Conservation (phyloP, 2,888 invertebrate genomes). For the Pheosia tremula region DNA sequence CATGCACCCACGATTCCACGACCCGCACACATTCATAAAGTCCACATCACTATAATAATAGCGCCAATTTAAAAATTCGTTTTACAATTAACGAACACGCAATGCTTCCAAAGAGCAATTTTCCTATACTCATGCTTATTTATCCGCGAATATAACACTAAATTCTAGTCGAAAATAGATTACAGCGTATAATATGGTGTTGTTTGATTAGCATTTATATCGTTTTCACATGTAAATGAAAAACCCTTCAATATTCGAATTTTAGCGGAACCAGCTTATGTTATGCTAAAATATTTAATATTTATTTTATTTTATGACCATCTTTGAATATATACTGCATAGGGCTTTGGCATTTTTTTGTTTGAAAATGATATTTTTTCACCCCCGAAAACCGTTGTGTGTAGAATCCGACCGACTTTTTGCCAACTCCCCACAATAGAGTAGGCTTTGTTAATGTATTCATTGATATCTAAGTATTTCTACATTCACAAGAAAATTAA, state of each 20-base stretch:
- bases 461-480: not conserved
- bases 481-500: not conserved
- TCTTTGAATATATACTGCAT: not conserved
- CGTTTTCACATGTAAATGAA: conserved; percentile 26
- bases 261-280: conserved; percentile 25
- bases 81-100: not conserved
- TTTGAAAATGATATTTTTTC: not conserved
- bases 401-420: too few species aligned
- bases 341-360: not conserved
- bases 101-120: not conserved
- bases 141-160: not conserved
- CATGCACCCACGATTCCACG: conserved; percentile 16
- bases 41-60: not conserved
- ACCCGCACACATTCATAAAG: conserved; percentile 4
- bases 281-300: conserved; percentile 27
- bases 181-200: conserved; percentile 7
- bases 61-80: not conserved
- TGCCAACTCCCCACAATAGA: not conserved
- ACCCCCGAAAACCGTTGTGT: too few species aligned
- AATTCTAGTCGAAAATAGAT: conserved; percentile 2
- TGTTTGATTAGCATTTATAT: conserved; percentile 24
- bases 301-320: conserved; percentile 22
- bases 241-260: conserved; percentile 8
- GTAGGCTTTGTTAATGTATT: not conserved
- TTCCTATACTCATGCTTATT: not conserved